Conservation (phyloP, 2,797 vertebrate species). For the Poeciliopsis turneri region DNA sequence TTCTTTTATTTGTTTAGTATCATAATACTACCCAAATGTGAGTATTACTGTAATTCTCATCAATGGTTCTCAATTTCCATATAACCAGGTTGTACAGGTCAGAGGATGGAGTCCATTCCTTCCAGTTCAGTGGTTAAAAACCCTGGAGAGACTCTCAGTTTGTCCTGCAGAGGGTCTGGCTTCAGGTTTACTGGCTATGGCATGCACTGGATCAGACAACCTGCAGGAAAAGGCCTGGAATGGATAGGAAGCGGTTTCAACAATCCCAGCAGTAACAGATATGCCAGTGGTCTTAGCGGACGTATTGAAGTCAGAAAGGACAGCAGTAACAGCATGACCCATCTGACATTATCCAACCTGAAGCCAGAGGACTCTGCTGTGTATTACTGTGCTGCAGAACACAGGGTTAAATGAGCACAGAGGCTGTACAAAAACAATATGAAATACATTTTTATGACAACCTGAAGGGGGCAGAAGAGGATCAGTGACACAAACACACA, state of each 20-base stretch:
- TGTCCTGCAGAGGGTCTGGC: neutral
- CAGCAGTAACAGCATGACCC: neutral
- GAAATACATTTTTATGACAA: neutral
- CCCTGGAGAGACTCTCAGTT: constrained; percentile 28
- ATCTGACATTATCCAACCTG: neutral
- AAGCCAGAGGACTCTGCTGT: neutral
- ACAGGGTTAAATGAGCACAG: neutral
- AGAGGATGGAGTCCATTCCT: neutral
- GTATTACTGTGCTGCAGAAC: neutral
- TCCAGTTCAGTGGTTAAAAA: constrained; percentile 16
- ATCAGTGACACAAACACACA: neutral
- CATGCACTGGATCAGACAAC: neutral
- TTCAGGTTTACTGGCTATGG: rapidly evolving
- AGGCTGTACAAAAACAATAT: neutral
- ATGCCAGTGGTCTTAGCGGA: neutral
- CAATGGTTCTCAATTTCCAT: neutral
- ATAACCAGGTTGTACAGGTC: neutral
- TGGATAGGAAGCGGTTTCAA: rapidly evolving
- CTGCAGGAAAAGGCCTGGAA: neutral
- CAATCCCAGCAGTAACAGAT: neutral
- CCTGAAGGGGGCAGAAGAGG: neutral
- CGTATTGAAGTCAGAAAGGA: neutral
- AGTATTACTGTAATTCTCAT: neutral
- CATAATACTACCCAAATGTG: too few relatives aligned
- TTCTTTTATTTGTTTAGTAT: too few relatives aligned